These are phyloP conservation scores for Gymnoscelis rufifasciata DNA, from an alignment of 2,888 invertebrate genomes.

Conservation along the genomic window DNA sequence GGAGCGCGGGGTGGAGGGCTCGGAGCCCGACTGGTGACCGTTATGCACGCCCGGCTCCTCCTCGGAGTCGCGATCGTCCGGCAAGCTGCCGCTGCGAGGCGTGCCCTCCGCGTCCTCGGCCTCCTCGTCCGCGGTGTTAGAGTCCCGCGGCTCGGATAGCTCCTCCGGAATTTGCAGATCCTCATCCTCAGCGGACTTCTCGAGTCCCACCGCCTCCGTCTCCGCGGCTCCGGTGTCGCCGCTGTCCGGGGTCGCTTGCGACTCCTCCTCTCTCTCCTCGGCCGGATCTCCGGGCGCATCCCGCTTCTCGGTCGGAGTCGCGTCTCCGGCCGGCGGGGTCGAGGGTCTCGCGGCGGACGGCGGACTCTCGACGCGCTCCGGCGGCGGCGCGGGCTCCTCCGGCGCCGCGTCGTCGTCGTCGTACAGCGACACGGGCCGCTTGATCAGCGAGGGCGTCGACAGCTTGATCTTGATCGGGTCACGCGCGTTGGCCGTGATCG, in stretches of 20 bases:
- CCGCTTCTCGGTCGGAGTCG: neutral
- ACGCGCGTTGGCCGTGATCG: slow-evolving; percentile 58
- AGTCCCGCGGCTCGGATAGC: slow-evolving; percentile 3
- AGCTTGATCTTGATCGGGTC: slow-evolving; percentile 68
- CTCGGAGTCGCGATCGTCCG: neutral
- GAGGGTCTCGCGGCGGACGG: slow-evolving; percentile 4
- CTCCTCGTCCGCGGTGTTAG: slow-evolving; percentile 13
- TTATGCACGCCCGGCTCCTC: slow-evolving; percentile 16
- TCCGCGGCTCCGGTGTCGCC: neutral
- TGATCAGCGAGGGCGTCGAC: slow-evolving; percentile 70
- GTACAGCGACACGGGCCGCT: slow-evolving; percentile 72
- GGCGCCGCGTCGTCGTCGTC: slow-evolving; percentile 69
- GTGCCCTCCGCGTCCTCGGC: neutral
- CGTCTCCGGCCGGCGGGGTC: neutral
- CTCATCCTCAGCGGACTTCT: neutral
- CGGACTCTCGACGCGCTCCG: neutral
- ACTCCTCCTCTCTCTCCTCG: neutral
- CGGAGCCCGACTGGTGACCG: slow-evolving; percentile 17
- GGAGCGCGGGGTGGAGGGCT: no score
- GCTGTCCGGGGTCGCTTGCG: neutral
- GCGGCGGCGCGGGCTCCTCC: neutral
- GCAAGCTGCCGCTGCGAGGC: no score
- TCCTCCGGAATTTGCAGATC: neutral
- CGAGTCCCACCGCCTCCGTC: neutral
- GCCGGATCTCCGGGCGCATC: no score